Evolutionary conservation across 2,888 invertebrate genomes (phyloP).

Genomic region (Blera fallax): DNA sequence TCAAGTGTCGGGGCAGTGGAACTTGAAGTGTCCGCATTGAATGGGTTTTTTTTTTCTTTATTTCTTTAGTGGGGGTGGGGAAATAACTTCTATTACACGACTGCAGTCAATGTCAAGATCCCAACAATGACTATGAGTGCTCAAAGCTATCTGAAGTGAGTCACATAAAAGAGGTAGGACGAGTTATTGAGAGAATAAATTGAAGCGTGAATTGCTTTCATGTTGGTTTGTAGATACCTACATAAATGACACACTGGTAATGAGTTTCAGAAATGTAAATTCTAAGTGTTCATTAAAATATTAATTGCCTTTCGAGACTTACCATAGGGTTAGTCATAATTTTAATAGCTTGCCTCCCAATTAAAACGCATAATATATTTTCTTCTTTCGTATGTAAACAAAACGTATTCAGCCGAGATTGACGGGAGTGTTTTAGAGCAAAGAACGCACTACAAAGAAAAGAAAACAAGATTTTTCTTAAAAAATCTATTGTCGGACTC

Average conservation of each 20-base stretch:
- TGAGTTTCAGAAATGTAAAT: background rate
- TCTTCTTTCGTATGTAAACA: too few relatives aligned
- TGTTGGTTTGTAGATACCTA: background rate
- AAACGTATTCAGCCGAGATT: too few relatives aligned
- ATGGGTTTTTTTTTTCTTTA: slow-evolving; percentile 11
- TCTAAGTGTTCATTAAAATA: background rate
- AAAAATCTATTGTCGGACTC: too few relatives aligned
- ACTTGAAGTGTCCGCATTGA: background rate
- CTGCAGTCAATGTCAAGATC: slow-evolving; percentile 25
- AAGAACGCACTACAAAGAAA: too few relatives aligned
- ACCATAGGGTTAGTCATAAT: too few relatives aligned
- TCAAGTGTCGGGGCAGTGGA: background rate
- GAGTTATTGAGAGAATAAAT: background rate
- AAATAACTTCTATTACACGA: background rate
- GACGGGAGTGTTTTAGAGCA: too few relatives aligned
- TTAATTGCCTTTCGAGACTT: too few relatives aligned
- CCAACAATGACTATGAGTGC: background rate
- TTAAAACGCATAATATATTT: too few relatives aligned
- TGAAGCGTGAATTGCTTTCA: background rate
- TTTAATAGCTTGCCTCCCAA: too few relatives aligned
- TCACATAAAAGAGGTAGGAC: background rate
- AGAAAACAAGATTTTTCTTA: too few relatives aligned
- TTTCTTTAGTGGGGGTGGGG: background rate
- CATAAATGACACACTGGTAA: background rate
- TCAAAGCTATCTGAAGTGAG: slow-evolving; percentile 1